Conservation (phyloP, 2,888 invertebrate genomes). For the Drosophila sordidula region DNA sequence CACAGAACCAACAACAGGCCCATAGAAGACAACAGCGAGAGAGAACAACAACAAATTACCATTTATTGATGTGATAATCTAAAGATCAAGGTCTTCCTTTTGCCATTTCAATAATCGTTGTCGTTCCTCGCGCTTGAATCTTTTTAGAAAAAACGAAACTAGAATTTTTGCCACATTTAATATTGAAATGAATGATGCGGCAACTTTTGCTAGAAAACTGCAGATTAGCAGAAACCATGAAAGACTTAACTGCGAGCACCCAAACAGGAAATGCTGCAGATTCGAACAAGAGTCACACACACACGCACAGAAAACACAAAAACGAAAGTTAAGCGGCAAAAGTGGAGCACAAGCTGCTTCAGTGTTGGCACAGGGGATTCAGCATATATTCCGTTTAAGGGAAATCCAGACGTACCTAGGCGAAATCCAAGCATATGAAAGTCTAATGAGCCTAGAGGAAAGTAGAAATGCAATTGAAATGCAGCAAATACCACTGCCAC, state of each 20-base stretch:
- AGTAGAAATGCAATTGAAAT: conserved; percentile 35
- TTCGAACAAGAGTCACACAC: conserved; percentile 3
- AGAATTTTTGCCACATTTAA: conserved; percentile 58
- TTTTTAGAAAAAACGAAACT: conserved; percentile 57
- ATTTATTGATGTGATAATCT: conserved; percentile 80
- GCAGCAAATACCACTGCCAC: conserved; percentile 26
- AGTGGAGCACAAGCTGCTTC: conserved; percentile 54
- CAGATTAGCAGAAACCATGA: conserved; percentile 27
- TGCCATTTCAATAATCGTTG: conserved; percentile 65
- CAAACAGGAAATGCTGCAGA: conserved; percentile 52
- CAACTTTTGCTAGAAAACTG: conserved; percentile 24
- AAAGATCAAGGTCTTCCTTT: conserved; percentile 79
- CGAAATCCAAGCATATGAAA: conserved; percentile 55
- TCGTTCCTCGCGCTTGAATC: conserved; percentile 15
- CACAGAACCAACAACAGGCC: conserved; percentile 27
- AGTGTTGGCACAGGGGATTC: conserved; percentile 54
- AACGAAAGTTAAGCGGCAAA: conserved; percentile 64
- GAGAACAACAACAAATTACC: conserved; percentile 49
- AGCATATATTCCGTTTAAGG: conserved; percentile 42
- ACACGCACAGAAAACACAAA: conserved; percentile 6
- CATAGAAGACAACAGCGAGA: conserved; percentile 38
- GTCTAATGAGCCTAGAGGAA: conserved; percentile 56
- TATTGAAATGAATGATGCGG: conserved; percentile 30
- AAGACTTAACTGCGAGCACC: conserved; percentile 13
- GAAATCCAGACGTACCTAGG: conserved; percentile 34